Base-by-base conservation (phyloP, 2,888 invertebrate genomes). In the Lithosia quadra region DNA sequence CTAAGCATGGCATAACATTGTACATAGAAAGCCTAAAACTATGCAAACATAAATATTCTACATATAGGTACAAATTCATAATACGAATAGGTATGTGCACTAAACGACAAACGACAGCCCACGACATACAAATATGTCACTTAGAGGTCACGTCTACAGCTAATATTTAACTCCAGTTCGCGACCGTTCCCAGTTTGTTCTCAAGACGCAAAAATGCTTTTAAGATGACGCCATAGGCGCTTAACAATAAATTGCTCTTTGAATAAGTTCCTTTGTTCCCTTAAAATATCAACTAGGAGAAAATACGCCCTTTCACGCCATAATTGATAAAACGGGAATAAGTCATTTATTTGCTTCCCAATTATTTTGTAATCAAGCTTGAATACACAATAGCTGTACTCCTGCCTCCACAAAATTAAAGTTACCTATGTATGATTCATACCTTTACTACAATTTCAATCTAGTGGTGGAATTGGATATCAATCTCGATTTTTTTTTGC, bases 311-410 rank as follows among this genome's bases (percentile, higher is more conserved):
- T 65, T 65, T 56, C 4, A 15, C 21, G 13, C 24, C 22, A 15
- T 9, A 65, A 60, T 60, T 58, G 43, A 65, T 28, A 62, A 62
- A 28, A 28, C 28, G 28, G 28, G 28, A 28, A 28, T 28, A 28
- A 28, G 28, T 28, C 5, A 58, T 63, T 59, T 58, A 63, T 67
- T 63, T 67, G 49, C 67, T 63, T 63, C 18, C 36, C 57, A 63
- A 63, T 67, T 67, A 67, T 63, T 68, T 59, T n/a, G n/a, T 63
- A 49, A 68, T 68, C 63, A 68, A 68, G 53, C 58, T n/a, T 33
- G 10, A 62, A 15, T 55, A 18, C 21, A 21, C 43, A 43, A 57
- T 18, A 57, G 56, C 28, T 11, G 15, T 67, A 21, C 22, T 8
- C 11, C 15, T 4, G 15, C 28, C 8, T 1, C 28, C 56, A 49